Conservation (phyloP, 1,140 invertebrate genomes). For the Anastrepha ludens region DNA sequence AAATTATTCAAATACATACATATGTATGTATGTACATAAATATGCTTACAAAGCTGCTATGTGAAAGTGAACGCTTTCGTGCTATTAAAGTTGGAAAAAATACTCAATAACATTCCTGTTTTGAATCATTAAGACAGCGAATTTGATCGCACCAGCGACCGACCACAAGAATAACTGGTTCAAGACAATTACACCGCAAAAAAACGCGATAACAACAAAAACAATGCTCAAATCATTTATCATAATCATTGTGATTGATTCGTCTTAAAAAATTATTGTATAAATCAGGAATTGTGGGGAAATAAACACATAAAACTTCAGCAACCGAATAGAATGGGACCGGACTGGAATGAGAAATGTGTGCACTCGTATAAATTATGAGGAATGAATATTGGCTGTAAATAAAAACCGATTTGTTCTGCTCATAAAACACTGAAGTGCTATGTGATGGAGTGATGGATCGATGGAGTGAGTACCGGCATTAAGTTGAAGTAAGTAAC, state of each 20-base stretch:
- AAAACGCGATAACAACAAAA: conserved; percentile 8
- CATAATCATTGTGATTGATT: conserved; percentile 57
- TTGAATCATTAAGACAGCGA: conserved; percentile 12
- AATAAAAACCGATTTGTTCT: conserved; percentile 47
- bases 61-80: conserved; percentile 47
- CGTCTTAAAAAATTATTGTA: conserved; percentile 42
- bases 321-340: background rate
- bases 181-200: conserved; percentile 19
- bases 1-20: conserved; percentile 5
- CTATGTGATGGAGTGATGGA: background rate
- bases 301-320: background rate
- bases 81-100: background rate
- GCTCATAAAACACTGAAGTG: conserved; percentile 49
- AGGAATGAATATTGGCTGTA: conserved; percentile 15
- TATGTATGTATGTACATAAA: no score
- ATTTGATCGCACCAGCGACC: background rate
- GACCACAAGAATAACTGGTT: background rate
- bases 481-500: conserved; percentile 22
- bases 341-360: background rate
- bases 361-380: background rate
- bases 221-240: conserved; percentile 54
- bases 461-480: conserved; percentile 17
- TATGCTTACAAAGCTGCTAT: background rate
- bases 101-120: background rate
- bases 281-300: conserved; percentile 25